Conservation (phyloP, 2,888 invertebrate species). For the Shargacucullia verbasci region DNA sequence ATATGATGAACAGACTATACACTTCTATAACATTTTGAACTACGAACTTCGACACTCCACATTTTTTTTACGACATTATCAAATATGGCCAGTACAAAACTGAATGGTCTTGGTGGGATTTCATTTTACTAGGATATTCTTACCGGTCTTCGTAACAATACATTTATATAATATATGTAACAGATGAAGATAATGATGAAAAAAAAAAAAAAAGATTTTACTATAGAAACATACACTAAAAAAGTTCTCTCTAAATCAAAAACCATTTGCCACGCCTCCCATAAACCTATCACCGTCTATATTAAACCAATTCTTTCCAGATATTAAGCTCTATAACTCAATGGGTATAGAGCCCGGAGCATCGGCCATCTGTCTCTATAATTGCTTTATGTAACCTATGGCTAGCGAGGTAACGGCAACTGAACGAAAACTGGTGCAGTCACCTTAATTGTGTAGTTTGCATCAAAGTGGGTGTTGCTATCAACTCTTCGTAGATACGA, state of each 20-base stretch:
- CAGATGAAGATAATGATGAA: no score
- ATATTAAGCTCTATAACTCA: constrained; percentile 67
- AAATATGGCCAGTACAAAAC: no score
- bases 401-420: constrained; percentile 2
- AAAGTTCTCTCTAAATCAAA: not conserved
- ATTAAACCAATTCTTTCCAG: constrained; percentile 55
- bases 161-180: no score
- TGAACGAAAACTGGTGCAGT: not conserved
- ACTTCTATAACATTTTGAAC: no score
- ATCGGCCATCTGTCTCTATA: constrained; percentile 67
- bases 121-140: no score
- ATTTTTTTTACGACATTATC: no score
- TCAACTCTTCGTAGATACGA: no score
- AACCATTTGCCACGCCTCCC: constrained; percentile 12
- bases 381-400: constrained; percentile 55
- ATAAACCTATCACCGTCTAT: constrained; percentile 34
- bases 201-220: no score
- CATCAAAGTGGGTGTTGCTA: not conserved
- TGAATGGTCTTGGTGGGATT: no score
- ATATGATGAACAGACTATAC: no score
- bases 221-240: not conserved
- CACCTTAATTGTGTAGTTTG: not conserved
- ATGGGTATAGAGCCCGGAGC: constrained; percentile 54
- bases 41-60: no score
- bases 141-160: no score